phyloP scores from a whole-genome alignment of 2,888 invertebrate species.

The Amphimallon solstitiale region DNA sequence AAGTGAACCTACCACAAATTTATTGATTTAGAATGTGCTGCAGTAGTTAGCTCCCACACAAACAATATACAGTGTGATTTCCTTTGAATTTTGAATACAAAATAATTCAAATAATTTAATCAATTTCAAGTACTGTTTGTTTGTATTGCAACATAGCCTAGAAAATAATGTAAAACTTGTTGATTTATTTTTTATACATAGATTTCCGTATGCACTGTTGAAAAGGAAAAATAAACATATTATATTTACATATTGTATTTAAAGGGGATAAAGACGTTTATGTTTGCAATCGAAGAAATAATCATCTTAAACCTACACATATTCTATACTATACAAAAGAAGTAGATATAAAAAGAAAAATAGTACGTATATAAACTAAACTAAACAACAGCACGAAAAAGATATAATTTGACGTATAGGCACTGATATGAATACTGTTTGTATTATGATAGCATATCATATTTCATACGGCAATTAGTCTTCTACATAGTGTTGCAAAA shows the following conservation, averaged over 20 bases:
- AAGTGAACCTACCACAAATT: slow-evolving; percentile 71
- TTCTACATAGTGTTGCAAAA: background rate
- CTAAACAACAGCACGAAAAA: no score
- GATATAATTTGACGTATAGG: no score
- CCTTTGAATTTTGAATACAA: slow-evolving; percentile 1
- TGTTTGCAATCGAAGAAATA: no score
- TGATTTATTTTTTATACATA: no score
- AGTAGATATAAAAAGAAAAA: no score
- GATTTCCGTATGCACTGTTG: no score
- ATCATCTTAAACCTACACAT: no score
- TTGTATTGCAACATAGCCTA: slow-evolving; percentile 6
- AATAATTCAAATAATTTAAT: slow-evolving; percentile 5
- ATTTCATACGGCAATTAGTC: background rate
- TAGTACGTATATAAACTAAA: no score
- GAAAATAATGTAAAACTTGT: background rate
- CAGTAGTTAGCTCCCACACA: slow-evolving; percentile 17
- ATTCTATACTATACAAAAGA: no score
- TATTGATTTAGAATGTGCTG: slow-evolving; percentile 53
- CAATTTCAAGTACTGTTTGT: background rate
- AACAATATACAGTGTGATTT: slow-evolving; percentile 20
- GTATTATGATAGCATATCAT: background rate
- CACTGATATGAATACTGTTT: slow-evolving; percentile 2
- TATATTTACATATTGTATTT: no score
- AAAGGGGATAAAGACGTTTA: no score
- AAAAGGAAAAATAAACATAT: no score